phyloP scores from a whole-genome alignment of 1,140 invertebrate genomes.

The Lasioglossum baleicum region DNA sequence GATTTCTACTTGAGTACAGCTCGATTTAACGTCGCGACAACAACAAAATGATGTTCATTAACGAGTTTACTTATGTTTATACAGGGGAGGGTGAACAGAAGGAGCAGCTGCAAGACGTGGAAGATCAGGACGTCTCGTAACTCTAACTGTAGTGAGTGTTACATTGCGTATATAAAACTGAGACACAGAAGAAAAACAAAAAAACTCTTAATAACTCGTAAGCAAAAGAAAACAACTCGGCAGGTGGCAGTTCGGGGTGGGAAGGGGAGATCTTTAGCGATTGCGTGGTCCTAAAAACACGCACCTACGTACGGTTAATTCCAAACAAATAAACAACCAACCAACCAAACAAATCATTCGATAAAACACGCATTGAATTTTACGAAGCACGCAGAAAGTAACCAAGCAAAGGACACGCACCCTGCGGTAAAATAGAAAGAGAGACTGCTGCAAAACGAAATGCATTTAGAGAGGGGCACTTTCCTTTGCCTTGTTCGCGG shows the following conservation, averaged over 20 bases:
- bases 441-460: slow-evolving; percentile 71
- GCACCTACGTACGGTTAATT: slow-evolving; percentile 72
- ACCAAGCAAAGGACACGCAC: slow-evolving; percentile 59
- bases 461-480: slow-evolving; percentile 73
- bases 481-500: slow-evolving; percentile 56
- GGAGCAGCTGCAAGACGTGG: slow-evolving; percentile 93
- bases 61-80: slow-evolving; percentile 55
- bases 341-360: slow-evolving; percentile 51
- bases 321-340: slow-evolving; percentile 52
- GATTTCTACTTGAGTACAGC: no score
- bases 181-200: slow-evolving; percentile 76
- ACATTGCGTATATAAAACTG: slow-evolving; percentile 78
- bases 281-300: slow-evolving; percentile 72
- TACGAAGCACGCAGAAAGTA: slow-evolving; percentile 51
- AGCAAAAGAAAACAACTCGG: slow-evolving; percentile 78
- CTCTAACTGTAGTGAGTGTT: slow-evolving; percentile 80
- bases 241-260: slow-evolving; percentile 71
- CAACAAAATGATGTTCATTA: neutral
- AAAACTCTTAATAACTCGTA: slow-evolving; percentile 80
- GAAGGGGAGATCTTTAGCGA: slow-evolving; percentile 74
- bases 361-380: slow-evolving; percentile 38
- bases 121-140: slow-evolving; percentile 97
- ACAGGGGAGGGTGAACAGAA: slow-evolving; percentile 92
- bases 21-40: no score
- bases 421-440: slow-evolving; percentile 63